Conservation (phyloP, 2,113 vertebrate species). For the Sturnira hondurensis region DNA sequence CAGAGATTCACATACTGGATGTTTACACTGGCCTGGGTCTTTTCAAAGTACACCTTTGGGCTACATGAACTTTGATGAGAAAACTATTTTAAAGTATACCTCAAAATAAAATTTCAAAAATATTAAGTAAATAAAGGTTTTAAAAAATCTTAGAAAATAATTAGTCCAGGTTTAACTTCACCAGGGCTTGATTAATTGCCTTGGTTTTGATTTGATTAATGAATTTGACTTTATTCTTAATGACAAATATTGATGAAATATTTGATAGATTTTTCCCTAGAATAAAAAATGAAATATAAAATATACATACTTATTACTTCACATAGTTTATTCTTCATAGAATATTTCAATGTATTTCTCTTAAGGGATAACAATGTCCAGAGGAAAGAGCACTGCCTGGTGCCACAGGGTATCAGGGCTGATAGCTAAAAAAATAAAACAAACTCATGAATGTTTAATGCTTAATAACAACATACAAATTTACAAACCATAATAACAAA, state of each 20-base stretch:
- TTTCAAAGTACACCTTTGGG: background rate
- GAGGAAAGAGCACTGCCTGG: background rate
- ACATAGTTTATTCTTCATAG: conserved; percentile 12
- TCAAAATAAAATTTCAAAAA: background rate
- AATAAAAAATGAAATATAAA: background rate
- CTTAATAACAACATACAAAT: conserved; percentile 59
- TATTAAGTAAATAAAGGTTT: background rate
- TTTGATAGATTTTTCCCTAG: background rate
- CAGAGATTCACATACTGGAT: background rate
- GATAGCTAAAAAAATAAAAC: conserved; percentile 42
- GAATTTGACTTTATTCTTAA: background rate
- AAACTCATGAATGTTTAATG: conserved; percentile 56
- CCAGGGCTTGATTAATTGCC: background rate
- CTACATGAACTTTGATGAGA: background rate
- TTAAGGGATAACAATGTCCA: conserved; percentile 44
- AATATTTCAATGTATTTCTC: conserved; percentile 12
- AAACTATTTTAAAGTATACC: background rate
- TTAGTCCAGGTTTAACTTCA: background rate
- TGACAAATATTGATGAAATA: conserved; percentile 7
- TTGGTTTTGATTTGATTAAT: background rate
- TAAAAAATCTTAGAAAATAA: background rate
- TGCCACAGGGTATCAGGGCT: conserved; percentile 12
- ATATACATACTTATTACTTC: background rate
- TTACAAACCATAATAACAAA: conserved; percentile 16
- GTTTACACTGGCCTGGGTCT: background rate